Evolutionary conservation across 2,888 invertebrate species (phyloP).

Genomic region (Andrena bicolor): DNA sequence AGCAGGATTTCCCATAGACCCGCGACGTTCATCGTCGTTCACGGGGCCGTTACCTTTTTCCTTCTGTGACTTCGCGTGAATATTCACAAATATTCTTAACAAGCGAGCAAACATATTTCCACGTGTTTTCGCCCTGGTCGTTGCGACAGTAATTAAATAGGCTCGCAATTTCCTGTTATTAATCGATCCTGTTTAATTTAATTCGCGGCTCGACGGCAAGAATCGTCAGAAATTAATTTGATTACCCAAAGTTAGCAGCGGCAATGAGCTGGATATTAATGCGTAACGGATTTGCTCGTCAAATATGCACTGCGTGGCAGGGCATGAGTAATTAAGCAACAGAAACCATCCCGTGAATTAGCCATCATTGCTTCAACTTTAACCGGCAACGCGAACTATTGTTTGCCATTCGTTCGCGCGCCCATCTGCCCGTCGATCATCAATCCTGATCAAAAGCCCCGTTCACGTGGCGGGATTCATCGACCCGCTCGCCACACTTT

Average conservation of each 20-base stretch:
- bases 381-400: neutral
- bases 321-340: conserved; percentile 40
- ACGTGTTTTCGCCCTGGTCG: neutral
- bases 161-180: neutral
- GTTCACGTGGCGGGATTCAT: neutral
- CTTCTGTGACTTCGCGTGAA: neutral
- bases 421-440: conserved; percentile 7
- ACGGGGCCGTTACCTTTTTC: neutral
- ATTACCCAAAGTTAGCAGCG: conserved; percentile 8
- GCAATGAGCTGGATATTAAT: conserved; percentile 25
- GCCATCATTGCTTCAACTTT: conserved; percentile 24
- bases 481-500: neutral
- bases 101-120: neutral
- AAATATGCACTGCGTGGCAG: conserved; percentile 17
- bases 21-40: neutral
- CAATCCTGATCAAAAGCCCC: conserved; percentile 10
- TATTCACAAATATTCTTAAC: neutral
- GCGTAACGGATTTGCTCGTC: conserved; percentile 8
- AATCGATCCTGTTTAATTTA: conserved; percentile 6
- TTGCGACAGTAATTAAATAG: neutral
- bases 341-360: neutral
- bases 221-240: conserved; percentile 25
- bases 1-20: neutral
- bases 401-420: neutral
- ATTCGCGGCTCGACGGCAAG: conserved; percentile 2